These are phyloP conservation scores for Todiramphus chloris DNA, from an alignment of 2,113 vertebrate genomes.

Conservation along the genomic window DNA sequence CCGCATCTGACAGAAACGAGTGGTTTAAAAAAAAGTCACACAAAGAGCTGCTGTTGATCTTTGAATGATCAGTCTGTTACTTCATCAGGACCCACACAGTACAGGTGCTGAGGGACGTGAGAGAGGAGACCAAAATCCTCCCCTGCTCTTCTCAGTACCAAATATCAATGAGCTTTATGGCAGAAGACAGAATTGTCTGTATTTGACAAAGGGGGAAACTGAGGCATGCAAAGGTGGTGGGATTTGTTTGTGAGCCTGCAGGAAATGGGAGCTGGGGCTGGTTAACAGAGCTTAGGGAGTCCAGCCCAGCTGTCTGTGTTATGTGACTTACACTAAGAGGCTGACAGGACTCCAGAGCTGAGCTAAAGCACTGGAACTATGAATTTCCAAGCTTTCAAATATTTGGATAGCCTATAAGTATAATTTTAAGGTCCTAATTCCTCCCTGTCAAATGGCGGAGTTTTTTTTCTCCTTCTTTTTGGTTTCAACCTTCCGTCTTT, in stretches of 20 bases:
- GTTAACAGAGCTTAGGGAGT: not conserved
- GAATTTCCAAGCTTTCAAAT: slow-evolving; percentile 48
- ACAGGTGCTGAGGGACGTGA: rapidly evolving
- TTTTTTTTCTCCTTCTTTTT: not conserved
- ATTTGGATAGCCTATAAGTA: slow-evolving; percentile 59
- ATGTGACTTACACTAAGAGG: not conserved
- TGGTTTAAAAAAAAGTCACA: not conserved
- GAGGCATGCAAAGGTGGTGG: not conserved
- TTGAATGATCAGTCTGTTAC: not conserved
- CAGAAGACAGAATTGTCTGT: not conserved
- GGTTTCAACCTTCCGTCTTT: not conserved
- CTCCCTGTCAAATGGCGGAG: not conserved
- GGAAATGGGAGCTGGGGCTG: not conserved
- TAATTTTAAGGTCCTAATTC: slow-evolving; percentile 52
- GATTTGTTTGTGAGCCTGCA: not conserved
- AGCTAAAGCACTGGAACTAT: slow-evolving; percentile 37
- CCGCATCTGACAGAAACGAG: not conserved
- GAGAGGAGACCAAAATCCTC: not conserved
- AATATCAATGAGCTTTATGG: not conserved
- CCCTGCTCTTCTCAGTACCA: not conserved
- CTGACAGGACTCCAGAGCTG: slow-evolving; percentile 26
- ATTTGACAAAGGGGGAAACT: not conserved
- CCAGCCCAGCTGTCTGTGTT: slow-evolving; percentile 16
- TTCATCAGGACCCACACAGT: rapidly evolving
- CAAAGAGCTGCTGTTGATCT: not conserved